Evolutionary conservation across 2,888 invertebrate genomes (phyloP).

Genomic region (Catocala fraxini): DNA sequence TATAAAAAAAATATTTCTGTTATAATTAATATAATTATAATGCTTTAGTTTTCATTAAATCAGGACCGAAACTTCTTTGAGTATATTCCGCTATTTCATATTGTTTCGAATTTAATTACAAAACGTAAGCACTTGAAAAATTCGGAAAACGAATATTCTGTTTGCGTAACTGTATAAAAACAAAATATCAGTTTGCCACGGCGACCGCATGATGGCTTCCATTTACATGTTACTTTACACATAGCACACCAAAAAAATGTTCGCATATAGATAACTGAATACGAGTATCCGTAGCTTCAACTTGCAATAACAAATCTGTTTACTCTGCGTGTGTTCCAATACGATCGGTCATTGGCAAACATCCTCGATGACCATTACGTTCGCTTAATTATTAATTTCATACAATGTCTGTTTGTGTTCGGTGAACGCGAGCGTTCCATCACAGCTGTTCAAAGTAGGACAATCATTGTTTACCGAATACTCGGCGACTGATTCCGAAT

Average conservation of each 20-base stretch:
- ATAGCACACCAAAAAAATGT: too few relatives aligned
- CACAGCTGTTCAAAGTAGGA: slow-evolving; percentile 1
- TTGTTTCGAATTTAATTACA: too few relatives aligned
- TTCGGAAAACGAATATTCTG: too few relatives aligned
- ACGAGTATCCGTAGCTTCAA: not conserved
- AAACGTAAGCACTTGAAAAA: too few relatives aligned
- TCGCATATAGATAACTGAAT: too few relatives aligned
- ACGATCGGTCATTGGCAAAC: slow-evolving; percentile 1
- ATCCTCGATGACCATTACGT: slow-evolving; percentile 16
- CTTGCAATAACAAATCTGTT: not conserved
- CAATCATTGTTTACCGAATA: slow-evolving; percentile 24
- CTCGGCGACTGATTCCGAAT: slow-evolving; percentile 17
- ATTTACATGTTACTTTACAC: not conserved
- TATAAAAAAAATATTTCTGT: too few relatives aligned
- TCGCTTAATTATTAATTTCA: slow-evolving; percentile 28
- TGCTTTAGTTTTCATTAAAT: too few relatives aligned
- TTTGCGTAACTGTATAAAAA: too few relatives aligned
- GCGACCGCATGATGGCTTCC: not conserved
- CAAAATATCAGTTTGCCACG: too few relatives aligned
- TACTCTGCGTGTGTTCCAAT: not conserved
- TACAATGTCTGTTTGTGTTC: slow-evolving; percentile 20
- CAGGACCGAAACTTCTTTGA: too few relatives aligned
- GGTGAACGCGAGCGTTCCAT: slow-evolving; percentile 7
- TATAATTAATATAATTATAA: too few relatives aligned
- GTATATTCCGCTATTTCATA: too few relatives aligned